phyloP scores from a whole-genome alignment of 2,888 invertebrate species.

The Magallana nippona region DNA sequence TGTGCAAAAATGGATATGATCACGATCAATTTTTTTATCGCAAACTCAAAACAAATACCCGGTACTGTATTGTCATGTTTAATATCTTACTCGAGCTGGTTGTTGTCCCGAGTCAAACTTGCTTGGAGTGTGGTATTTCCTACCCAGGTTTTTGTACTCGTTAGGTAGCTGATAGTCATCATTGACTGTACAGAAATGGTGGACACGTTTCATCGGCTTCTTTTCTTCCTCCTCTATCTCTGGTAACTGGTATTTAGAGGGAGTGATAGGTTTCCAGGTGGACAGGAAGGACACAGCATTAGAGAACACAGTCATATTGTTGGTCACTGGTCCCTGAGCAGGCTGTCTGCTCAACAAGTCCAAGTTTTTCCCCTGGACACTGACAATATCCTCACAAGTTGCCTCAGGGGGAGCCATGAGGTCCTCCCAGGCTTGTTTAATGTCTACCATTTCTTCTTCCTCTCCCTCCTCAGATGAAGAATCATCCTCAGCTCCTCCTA shows the following conservation, averaged over 20 bases:
- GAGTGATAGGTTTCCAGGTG: constrained; percentile 69
- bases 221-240: constrained; percentile 51
- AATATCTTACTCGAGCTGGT: constrained; percentile 65
- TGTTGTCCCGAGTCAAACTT: constrained; percentile 67
- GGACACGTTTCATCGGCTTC: constrained; percentile 66
- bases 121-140: constrained; percentile 76
- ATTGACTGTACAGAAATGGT: constrained; percentile 77
- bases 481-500: constrained; percentile 27
- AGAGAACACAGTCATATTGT: constrained; percentile 56
- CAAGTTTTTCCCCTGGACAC: constrained; percentile 66
- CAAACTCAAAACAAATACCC: too few relatives aligned
- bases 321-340: constrained; percentile 52
- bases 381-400: constrained; percentile 74
- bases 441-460: constrained; percentile 25
- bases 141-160: constrained; percentile 69
- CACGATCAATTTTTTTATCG: too few relatives aligned
- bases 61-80: too few relatives aligned
- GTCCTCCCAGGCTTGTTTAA: constrained; percentile 72
- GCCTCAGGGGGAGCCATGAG: constrained; percentile 68
- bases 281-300: constrained; percentile 71
- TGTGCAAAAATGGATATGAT: too few relatives aligned
- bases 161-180: constrained; percentile 74
- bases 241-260: constrained; percentile 47
- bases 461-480: constrained; percentile 23
- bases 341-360: constrained; percentile 62